phyloP scores from a whole-genome alignment of 1,140 invertebrate species.

The Triops cancriformis region DNA sequence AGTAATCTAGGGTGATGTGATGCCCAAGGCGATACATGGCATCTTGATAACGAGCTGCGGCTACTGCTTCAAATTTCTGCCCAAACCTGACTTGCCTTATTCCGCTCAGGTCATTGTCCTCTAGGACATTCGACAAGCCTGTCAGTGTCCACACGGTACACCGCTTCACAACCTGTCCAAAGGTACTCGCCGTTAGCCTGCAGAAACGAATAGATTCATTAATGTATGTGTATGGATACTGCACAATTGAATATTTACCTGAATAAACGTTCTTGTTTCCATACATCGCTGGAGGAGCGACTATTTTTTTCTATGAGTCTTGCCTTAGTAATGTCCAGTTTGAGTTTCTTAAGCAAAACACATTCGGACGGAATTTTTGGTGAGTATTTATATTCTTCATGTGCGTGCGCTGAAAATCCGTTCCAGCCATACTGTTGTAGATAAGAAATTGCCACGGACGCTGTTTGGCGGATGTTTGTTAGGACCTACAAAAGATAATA shows the following conservation, averaged over 20 bases:
- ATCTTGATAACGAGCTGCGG: no score
- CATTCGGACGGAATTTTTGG: constrained; percentile 5
- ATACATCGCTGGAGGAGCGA: neutral
- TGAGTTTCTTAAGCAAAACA: constrained; percentile 15
- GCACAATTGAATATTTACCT: neutral
- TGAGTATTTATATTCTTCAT: constrained; percentile 1
- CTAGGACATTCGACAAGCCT: neutral
- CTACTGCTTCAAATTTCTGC: constrained; percentile 16
- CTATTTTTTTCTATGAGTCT: constrained; percentile 15
- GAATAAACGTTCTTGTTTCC: constrained; percentile 1
- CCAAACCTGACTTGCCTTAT: neutral
- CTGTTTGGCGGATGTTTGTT: no score
- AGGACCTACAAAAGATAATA: no score
- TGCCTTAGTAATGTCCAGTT: constrained; percentile 17
- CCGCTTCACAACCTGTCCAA: constrained; percentile 18
- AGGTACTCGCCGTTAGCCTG: constrained; percentile 19
- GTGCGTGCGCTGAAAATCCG: neutral
- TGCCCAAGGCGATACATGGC: constrained; percentile 14
- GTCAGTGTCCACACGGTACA: neutral
- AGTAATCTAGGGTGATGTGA: neutral
- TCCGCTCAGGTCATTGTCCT: constrained; percentile 16
- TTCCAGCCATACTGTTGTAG: neutral
- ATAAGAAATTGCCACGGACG: neutral
- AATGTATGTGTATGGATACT: neutral
- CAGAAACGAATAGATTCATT: neutral